Evolutionary conservation across 2,888 invertebrate genomes (phyloP).

Genomic region (Brachyptera risi): DNA sequence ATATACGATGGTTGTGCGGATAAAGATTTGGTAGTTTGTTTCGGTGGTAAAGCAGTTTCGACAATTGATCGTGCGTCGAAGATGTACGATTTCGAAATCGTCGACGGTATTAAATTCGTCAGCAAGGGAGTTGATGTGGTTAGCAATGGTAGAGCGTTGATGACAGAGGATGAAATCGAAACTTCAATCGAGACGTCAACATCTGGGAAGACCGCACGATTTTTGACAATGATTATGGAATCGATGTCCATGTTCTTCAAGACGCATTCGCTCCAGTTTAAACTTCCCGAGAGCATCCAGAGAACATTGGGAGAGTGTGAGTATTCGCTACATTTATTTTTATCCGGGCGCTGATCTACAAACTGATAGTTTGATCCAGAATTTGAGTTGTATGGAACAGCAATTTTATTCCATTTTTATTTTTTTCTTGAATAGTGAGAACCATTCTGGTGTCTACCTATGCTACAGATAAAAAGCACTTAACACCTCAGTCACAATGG

Average conservation of each 20-base stretch:
- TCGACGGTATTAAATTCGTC: constrained; percentile 56
- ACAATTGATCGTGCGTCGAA: constrained; percentile 54
- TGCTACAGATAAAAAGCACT: too few species aligned
- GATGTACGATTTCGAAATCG: constrained; percentile 52
- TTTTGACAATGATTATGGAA: constrained; percentile 54
- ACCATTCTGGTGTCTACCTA: too few species aligned
- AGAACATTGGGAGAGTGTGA: constrained; percentile 65
- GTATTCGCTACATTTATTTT: too few species aligned
- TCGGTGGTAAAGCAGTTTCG: constrained; percentile 56
- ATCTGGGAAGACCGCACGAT: constrained; percentile 50
- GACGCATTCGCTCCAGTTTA: constrained; percentile 63
- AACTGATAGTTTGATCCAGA: too few species aligned
- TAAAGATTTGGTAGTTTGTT: constrained; percentile 46
- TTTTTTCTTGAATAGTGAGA: too few species aligned
- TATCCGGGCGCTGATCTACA: too few species aligned
- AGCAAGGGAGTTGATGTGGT: constrained; percentile 43
- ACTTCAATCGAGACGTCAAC: constrained; percentile 51
- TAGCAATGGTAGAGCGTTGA: constrained; percentile 34
- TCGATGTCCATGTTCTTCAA: constrained; percentile 54
- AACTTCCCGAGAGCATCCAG: constrained; percentile 62
- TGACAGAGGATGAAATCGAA: constrained; percentile 49
- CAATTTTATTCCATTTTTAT: too few species aligned
- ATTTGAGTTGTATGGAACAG: too few species aligned
- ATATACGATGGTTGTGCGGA: constrained; percentile 29
- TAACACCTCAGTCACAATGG: too few species aligned